phyloP scores from a whole-genome alignment of 2,888 invertebrate species.

The Drosophila paranaensis region DNA sequence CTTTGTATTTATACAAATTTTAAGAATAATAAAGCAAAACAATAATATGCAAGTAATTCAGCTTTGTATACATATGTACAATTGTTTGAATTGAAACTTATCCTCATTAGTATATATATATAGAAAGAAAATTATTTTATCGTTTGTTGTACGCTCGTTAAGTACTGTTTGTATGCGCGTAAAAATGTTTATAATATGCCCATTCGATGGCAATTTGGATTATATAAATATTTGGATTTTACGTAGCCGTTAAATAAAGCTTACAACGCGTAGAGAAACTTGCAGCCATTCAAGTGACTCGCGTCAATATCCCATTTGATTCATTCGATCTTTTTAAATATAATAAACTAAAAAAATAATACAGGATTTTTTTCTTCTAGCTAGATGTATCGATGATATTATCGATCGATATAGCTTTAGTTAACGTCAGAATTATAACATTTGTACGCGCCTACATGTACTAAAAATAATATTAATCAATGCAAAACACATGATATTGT shows the following conservation, averaged over 20 bases:
- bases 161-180: conserved; percentile 35
- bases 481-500: conserved; percentile 20
- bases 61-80: conserved; percentile 79
- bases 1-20: not conserved
- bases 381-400: not conserved
- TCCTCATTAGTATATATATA: conserved; percentile 54
- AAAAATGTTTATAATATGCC: conserved; percentile 42
- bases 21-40: conserved; percentile 50
- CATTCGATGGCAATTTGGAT: conserved; percentile 10
- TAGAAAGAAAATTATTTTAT: too few species aligned
- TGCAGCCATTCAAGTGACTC: conserved; percentile 85
- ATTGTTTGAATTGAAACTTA: conserved; percentile 32
- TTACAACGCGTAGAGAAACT: conserved; percentile 76
- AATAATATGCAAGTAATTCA: conserved; percentile 82
- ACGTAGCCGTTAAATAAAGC: conserved; percentile 41
- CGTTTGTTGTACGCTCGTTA: too few species aligned
- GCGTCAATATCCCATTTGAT: conserved; percentile 67
- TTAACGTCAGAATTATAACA: not conserved
- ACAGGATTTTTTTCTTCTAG: not conserved
- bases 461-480: conserved; percentile 1
- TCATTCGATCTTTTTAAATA: conserved; percentile 37
- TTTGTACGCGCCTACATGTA: conserved; percentile 46
- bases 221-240: conserved; percentile 62
- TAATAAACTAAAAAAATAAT: not conserved
- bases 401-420: not conserved